Percentiles rank a stretch among this genome's conserved stretches.
Conservation (phyloP, 2,113 vertebrate genomes). For the Cnemophilus loriae region DNA sequence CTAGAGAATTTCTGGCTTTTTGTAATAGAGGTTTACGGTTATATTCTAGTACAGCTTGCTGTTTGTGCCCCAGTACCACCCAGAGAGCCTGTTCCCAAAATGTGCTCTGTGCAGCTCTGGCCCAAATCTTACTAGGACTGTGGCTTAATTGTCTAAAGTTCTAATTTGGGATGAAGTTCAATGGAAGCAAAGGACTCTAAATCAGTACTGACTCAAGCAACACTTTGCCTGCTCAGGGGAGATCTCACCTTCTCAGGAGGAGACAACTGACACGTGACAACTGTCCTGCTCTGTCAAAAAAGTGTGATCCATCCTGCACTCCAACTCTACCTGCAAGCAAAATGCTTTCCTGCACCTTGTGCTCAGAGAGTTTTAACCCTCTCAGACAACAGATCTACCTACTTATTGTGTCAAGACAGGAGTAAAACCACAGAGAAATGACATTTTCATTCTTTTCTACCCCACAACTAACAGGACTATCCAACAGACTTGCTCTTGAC, state of each 20-base stretch:
- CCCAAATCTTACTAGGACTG: not conserved
- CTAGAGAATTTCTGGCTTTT: not conserved
- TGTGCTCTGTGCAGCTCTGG: not conserved
- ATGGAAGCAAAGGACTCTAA: not conserved
- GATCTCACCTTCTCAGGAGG: not conserved
- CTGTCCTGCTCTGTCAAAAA: not conserved
- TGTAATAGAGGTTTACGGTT: not conserved
- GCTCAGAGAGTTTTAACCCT: not conserved
- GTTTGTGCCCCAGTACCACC: not conserved
- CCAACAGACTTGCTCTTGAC: not conserved
- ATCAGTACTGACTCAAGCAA: not conserved
- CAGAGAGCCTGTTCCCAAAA: not conserved
- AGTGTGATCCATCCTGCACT: not conserved
- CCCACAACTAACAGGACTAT: not conserved
- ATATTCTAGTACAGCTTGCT: not conserved
- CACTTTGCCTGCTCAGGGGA: not conserved
- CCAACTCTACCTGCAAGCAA: rapidly evolving
- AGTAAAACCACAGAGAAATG: not conserved
- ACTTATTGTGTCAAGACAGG: not conserved
- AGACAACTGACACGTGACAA: not conserved
- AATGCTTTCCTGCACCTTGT: not conserved
- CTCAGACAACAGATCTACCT: not conserved
- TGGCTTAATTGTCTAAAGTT: not conserved
- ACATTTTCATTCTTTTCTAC: not conserved
- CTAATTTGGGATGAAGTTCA: not conserved